Base-by-base conservation (phyloP, 2,797 vertebrate species). In the Euphonia xanthogaster region DNA sequence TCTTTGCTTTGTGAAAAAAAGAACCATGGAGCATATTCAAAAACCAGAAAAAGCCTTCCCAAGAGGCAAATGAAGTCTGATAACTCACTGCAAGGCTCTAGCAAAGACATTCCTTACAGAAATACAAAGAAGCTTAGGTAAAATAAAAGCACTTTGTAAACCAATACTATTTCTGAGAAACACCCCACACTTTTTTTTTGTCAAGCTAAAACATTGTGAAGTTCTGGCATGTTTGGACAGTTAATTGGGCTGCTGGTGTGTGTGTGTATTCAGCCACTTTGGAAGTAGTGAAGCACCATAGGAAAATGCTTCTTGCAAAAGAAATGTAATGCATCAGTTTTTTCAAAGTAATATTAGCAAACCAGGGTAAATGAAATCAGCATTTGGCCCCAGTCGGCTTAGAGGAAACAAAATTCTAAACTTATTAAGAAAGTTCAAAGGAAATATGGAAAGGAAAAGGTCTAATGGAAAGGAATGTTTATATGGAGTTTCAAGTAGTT, bases 381-480 rank as follows among this genome's bases (percentile, higher is more conserved):
- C 10, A 50, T 94, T 94, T 87, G 14, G 19, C 31, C 58, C 25
- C 28, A 55, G n/a, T 71, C 68, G 45, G 65, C 48, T 87, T 72
- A 82, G 45, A 92, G 12, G 30, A 57, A 95, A 85, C 10, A 57
- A 55, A 82, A 67, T 65, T 85, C 60, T 89, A 76, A 87, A 76
- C 42, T 85, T 93, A 84, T 58, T 88, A 90, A 87, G 86, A 79
- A 92, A 87, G 74, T 91, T 95, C 93, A 95, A 95, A 96, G 68
- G 50, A 88, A 87, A 80, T 72, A 86, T 5, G 24, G 53, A 95
- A 88, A 70, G 55, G 55, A 85, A 93, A 94, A 91, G 17, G 45
- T 82, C 61, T 95, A 84, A 92, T 57, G 68, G 85, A 85, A 90
- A 76, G 45, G 48, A 73, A 93, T n/a, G 35, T 74, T 85, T 90